These are phyloP conservation scores for Anoura caudifer DNA, from an alignment of 2,113 vertebrate genomes.

Conservation along the genomic window DNA sequence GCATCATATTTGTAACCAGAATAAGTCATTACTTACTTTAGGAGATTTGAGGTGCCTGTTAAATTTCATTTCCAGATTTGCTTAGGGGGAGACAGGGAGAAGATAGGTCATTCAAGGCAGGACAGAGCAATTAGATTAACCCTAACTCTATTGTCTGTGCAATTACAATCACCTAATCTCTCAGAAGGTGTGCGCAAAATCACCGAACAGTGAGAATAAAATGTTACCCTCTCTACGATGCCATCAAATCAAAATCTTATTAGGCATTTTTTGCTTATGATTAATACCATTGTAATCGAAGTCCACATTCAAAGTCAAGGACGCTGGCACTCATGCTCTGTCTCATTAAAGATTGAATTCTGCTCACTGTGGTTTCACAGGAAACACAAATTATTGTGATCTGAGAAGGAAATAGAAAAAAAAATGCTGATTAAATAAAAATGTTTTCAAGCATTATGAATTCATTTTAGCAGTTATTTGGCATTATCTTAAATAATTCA, in stretches of 20 bases:
- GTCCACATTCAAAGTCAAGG: background rate
- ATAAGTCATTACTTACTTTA: background rate
- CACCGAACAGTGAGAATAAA: background rate
- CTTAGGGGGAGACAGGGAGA: background rate
- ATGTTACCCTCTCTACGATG: background rate
- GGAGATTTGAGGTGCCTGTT: background rate
- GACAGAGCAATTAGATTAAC: background rate
- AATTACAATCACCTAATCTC: background rate
- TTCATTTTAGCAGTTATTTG: background rate
- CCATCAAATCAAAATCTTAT: background rate
- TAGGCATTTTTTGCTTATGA: background rate
- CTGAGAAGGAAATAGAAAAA: background rate
- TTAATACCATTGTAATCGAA: background rate
- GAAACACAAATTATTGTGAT: background rate
- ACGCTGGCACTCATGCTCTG: background rate
- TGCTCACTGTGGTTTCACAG: background rate
- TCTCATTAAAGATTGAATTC: background rate
- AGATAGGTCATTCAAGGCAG: background rate
- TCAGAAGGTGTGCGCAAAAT: background rate
- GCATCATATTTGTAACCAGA: background rate
- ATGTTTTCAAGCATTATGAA: background rate
- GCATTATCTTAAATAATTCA: background rate
- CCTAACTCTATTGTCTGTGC: background rate
- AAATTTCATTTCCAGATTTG: background rate
- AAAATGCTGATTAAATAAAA: background rate